These are phyloP conservation scores for Leucophenga montana DNA, from an alignment of 2,888 invertebrate genomes.

Conservation along the genomic window DNA sequence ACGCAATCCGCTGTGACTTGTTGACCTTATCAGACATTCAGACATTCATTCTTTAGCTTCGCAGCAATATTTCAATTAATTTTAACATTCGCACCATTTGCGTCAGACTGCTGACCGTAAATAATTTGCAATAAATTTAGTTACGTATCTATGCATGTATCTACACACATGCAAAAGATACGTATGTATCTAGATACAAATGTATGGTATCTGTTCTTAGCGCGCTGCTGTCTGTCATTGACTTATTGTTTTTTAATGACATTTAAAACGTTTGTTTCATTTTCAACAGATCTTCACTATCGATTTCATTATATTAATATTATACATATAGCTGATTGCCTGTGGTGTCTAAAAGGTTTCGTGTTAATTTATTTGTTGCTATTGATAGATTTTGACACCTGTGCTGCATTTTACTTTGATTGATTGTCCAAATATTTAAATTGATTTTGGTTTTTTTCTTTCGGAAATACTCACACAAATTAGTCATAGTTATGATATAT, in stretches of 20 bases:
- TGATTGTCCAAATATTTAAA: slow-evolving; percentile 24
- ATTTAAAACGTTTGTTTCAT: not conserved
- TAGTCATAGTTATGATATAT: too few species aligned
- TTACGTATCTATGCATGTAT: not conserved
- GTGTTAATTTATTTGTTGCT: slow-evolving; percentile 23
- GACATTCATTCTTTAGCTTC: not conserved
- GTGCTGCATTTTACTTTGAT: not conserved
- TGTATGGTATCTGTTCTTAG: not conserved
- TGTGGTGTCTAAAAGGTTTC: slow-evolving; percentile 14
- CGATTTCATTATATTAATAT: too few species aligned
- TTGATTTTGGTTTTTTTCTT: not conserved
- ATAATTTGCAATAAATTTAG: slow-evolving; percentile 12
- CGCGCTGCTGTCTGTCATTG: slow-evolving; percentile 50
- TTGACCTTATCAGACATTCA: slow-evolving; percentile 15
- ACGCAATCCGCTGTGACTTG: not conserved
- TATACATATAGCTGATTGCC: not conserved
- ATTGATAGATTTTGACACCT: slow-evolving; percentile 18
- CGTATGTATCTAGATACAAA: not conserved
- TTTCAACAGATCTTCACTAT: too few species aligned
- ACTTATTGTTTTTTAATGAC: slow-evolving; percentile 43
- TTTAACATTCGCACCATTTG: slow-evolving; percentile 20
- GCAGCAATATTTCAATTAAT: slow-evolving; percentile 12
- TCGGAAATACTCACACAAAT: not conserved
- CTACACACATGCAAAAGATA: not conserved
- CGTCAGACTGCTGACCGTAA: slow-evolving; percentile 20